Percentiles rank a stretch among this genome's conserved stretches.
Conservation (phyloP, 1,140 invertebrate genomes). For the Trichonephila clavipes region DNA sequence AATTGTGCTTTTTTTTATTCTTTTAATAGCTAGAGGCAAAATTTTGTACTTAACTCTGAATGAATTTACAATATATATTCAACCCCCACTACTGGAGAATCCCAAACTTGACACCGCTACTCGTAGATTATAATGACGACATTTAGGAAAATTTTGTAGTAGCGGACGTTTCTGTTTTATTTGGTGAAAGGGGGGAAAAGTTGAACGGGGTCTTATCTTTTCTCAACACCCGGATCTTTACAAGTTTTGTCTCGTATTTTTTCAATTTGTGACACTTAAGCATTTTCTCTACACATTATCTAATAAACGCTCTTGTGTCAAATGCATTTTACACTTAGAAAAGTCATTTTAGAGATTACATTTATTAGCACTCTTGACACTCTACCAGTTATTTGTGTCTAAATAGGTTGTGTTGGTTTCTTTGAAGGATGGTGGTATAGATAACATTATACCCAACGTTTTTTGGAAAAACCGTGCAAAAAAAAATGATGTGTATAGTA, state of each 20-base stretch:
- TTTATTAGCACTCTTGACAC: neutral
- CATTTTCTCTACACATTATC: conserved; percentile 1
- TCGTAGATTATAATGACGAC: neutral
- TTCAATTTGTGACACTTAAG: conserved; percentile 3
- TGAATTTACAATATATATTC: no score
- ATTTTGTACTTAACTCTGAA: no score
- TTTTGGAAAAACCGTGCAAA: no score
- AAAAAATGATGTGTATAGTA: no score
- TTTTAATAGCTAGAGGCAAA: no score
- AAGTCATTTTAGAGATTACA: neutral
- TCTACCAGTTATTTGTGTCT: neutral
- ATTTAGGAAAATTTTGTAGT: neutral
- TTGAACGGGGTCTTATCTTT: conserved; percentile 15
- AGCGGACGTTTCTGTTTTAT: neutral
- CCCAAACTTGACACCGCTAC: neutral
- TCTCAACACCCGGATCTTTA: conserved; percentile 1
- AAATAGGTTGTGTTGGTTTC: neutral
- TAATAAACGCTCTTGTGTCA: neutral
- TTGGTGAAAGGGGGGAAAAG: neutral
- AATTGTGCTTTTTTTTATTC: no score
- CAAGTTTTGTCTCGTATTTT: neutral
- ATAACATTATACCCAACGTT: no score
- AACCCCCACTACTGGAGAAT: neutral
- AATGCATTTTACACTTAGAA: neutral
- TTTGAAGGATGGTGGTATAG: no score